Conservation (phyloP, 2,113 vertebrate genomes). For the Rutilus rutilus region DNA sequence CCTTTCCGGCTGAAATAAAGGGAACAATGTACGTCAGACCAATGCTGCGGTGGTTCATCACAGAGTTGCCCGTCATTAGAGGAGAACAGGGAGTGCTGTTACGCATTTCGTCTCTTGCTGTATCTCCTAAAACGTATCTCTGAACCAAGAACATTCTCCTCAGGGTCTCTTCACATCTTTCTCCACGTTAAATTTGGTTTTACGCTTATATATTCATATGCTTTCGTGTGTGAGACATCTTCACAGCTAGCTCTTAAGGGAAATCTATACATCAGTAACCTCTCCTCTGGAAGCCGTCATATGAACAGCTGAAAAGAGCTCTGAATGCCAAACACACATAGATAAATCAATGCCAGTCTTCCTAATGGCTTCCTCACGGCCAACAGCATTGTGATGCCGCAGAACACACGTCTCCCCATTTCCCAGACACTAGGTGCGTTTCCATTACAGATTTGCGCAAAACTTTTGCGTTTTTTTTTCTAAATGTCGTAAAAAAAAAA, state of each 20-base stretch:
- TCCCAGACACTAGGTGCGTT: too few species aligned
- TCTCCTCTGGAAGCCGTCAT: slow-evolving; percentile 13
- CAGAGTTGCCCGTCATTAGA: slow-evolving; percentile 1
- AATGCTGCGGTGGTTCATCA: not conserved
- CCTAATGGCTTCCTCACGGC: slow-evolving; percentile 8
- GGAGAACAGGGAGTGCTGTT: slow-evolving; percentile 9
- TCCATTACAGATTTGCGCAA: too few species aligned
- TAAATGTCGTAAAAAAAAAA: too few species aligned
- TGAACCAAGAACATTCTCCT: not conserved
- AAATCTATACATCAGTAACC: slow-evolving; percentile 31
- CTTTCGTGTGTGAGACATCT: slow-evolving; percentile 1
- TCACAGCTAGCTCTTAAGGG: slow-evolving; percentile 27
- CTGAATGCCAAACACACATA: not conserved
- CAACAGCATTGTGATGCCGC: not conserved
- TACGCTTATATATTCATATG: not conserved
- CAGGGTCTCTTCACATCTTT: not conserved
- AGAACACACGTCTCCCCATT: not conserved
- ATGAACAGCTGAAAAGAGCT: slow-evolving; percentile 26
- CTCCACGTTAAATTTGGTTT: not conserved
- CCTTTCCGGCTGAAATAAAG: slow-evolving; percentile 32
- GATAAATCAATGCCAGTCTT: slow-evolving; percentile 36
- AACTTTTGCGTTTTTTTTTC: too few species aligned
- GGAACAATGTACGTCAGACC: slow-evolving; percentile 12
- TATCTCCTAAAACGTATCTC: not conserved
- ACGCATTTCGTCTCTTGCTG: not conserved